Base-by-base conservation (phyloP, 2,888 invertebrate species). In the Phragmatobia fuliginosa region DNA sequence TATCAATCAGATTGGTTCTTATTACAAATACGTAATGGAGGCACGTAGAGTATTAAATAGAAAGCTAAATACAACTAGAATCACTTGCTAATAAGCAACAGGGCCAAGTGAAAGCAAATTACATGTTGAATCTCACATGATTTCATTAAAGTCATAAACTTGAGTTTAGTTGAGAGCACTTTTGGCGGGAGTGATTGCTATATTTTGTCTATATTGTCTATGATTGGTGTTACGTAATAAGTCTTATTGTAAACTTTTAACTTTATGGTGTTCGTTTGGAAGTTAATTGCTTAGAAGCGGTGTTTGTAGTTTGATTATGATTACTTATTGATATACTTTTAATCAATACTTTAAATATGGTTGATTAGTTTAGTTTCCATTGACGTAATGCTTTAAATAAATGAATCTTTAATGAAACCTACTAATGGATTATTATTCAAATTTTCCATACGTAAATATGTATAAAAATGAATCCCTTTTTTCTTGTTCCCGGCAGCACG, bases 81-180 rank as follows among this genome's bases (percentile, higher is more conserved):
- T 89, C 86, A 87, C 77, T 87, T 80, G 84, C 83, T 73, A 49
- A 49, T 49, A 49, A 49, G 45, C n/a, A 83, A 82, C 82, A 90
- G 92, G 91, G 92, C 73, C 83, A 80, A 90, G 93, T 92, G 92
- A 94, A 92, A 93, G 94, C 92, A 90, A 91, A 90, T 90, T 88
- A 88, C 86, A 84, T 81, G 86, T 84, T 87, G 79, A 74, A 83
- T 83, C 87, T 88, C 88, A 87, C 82, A 86, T 84, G 85, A 81
- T 84, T 85, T 81, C 86, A 88, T 87, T 84, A 84, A 77, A 80
- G 79, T 80, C 81, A 85, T 85, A 80, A 78, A 78, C 76, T 80
- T 60, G 63, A 33, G 66, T 60, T 69, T 67, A 63, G 59, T 69
- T 66, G 31, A 41, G 31, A 66, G 38, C n/a, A 16, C 66, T 62